phyloP scores from a whole-genome alignment of 2,113 vertebrate species.

The Tragelaphus imberbis region DNA sequence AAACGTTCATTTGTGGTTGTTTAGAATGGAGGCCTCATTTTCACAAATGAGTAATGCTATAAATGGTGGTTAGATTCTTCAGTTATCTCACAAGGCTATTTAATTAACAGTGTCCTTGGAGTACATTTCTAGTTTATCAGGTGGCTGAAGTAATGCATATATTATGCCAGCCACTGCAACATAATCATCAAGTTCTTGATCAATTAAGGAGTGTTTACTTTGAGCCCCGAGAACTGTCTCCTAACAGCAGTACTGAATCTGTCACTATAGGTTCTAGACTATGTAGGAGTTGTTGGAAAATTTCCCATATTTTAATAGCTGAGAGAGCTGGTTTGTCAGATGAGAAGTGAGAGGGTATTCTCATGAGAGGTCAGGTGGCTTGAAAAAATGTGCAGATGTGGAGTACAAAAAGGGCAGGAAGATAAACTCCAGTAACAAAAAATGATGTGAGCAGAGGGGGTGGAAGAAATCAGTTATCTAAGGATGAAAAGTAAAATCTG shows the following conservation, averaged over 20 bases:
- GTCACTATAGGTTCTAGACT: not conserved
- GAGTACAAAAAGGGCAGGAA: not conserved
- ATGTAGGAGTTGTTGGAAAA: not conserved
- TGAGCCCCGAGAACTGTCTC: not conserved
- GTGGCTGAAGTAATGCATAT: not conserved
- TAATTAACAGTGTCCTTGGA: not conserved
- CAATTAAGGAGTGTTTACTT: slow-evolving; percentile 1
- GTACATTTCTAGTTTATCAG: not conserved
- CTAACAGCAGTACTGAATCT: not conserved
- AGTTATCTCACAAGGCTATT: not conserved
- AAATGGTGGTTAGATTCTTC: slow-evolving; percentile 4
- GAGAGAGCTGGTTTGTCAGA: not conserved
- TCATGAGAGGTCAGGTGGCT: not conserved
- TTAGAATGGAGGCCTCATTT: slow-evolving; percentile 10
- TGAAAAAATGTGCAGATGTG: not conserved
- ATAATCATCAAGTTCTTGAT: not conserved
- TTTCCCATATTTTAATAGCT: not conserved
- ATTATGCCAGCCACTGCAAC: not conserved
- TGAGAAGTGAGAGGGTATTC: not conserved
- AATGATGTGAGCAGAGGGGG: not conserved
- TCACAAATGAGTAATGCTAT: not conserved
- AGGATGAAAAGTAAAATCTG: not conserved
- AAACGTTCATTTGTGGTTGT: not conserved
- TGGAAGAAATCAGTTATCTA: not conserved
- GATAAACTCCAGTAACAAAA: not conserved